These are phyloP conservation scores for Thumatha senex DNA, from an alignment of 2,888 invertebrate species.

Conservation along the genomic window DNA sequence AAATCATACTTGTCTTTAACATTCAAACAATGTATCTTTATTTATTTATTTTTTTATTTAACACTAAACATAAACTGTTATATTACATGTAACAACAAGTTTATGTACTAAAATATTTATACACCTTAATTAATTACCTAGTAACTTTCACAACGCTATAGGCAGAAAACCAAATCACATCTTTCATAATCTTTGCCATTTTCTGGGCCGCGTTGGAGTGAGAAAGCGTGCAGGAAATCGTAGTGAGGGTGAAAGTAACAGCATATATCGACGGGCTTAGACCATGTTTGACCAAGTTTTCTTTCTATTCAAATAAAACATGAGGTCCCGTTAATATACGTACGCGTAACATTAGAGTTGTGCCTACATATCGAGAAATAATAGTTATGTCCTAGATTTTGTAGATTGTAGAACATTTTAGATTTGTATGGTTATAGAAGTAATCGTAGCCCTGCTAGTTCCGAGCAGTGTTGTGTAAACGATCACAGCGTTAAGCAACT, in stretches of 20 bases:
- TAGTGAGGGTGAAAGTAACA: conserved; percentile 35
- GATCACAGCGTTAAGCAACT: too few relatives aligned
- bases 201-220: conserved; percentile 55
- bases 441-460: too few relatives aligned
- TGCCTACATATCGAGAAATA: conserved; percentile 20
- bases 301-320: conserved; percentile 70
- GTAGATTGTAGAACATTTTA: too few relatives aligned
- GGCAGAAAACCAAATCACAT: conserved; percentile 17
- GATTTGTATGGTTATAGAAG: too few relatives aligned
- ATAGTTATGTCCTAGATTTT: not conserved
- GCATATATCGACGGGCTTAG: conserved; percentile 54
- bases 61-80: too few relatives aligned
- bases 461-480: too few relatives aligned
- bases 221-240: conserved; percentile 38
- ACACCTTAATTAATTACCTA: too few relatives aligned
- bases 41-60: too few relatives aligned
- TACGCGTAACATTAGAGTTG: conserved; percentile 26
- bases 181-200: conserved; percentile 53
- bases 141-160: conserved; percentile 5
- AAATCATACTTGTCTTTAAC: too few relatives aligned
- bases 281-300: conserved; percentile 69
- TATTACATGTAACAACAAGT: too few relatives aligned
- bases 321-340: conserved; percentile 46
- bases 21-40: too few relatives aligned
- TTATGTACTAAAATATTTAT: too few relatives aligned